These are phyloP conservation scores for Pogonus chalceus DNA, from an alignment of 1,140 invertebrate genomes.

Conservation along the genomic window DNA sequence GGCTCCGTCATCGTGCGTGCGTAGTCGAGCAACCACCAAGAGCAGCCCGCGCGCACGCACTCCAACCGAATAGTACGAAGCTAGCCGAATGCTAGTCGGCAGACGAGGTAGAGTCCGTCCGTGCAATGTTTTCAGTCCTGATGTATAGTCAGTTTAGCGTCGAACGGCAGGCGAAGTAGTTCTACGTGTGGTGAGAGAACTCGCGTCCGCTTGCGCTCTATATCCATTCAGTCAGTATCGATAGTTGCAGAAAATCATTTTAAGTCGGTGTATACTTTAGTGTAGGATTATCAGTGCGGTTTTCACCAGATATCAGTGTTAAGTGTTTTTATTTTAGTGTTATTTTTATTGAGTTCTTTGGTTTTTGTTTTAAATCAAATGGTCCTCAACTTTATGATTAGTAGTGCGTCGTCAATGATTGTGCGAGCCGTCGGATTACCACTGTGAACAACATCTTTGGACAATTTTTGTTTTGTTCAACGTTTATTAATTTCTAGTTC, in stretches of 20 bases:
- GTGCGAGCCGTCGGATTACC: background rate
- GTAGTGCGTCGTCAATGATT: no score
- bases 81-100: no score
- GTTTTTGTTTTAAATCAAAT: no score
- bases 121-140: no score
- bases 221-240: no score
- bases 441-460: background rate
- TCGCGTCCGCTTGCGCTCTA: background rate
- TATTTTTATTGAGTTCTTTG: no score
- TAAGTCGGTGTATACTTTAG: no score
- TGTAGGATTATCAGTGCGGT: background rate
- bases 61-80: background rate
- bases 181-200: background rate
- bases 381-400: no score
- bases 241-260: no score
- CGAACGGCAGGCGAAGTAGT: background rate
- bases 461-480: background rate
- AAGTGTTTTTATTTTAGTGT: no score
- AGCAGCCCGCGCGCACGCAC: background rate
- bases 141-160: conserved; percentile 2
- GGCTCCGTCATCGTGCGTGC: background rate
- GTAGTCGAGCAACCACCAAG: background rate
- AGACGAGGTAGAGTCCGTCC: no score
- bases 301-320: no score
- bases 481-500: background rate